Evolutionary conservation across 2,113 vertebrate genomes (phyloP).

Genomic region (Fulmarus glacialis): DNA sequence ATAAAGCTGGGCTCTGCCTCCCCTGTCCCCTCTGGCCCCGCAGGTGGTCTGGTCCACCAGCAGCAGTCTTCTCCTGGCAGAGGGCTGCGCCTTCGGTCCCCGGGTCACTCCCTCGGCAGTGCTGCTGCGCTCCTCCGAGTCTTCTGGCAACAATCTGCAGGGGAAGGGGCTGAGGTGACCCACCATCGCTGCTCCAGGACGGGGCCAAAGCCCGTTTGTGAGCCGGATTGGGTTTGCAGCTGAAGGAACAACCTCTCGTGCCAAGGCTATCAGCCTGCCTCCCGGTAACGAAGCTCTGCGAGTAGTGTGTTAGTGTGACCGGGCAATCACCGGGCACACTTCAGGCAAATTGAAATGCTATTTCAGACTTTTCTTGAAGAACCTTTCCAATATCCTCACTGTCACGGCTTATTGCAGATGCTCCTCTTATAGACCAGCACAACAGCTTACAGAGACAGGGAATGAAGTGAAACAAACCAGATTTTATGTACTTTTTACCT

Average conservation of each 20-base stretch:
- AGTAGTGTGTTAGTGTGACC: not conserved
- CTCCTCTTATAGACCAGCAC: not conserved
- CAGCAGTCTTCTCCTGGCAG: not conserved
- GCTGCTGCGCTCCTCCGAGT: not conserved
- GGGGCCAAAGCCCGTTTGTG: not conserved
- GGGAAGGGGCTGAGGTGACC: not conserved
- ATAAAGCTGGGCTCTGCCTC: not conserved
- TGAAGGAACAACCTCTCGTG: not conserved
- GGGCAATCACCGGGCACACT: not conserved
- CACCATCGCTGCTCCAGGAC: not conserved
- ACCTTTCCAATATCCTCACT: not conserved
- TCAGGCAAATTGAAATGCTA: not conserved
- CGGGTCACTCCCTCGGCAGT: not conserved
- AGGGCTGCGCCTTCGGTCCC: not conserved
- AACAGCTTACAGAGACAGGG: not conserved
- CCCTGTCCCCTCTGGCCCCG: accelerated
- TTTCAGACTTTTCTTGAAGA: not conserved
- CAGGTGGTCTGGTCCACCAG: not conserved
- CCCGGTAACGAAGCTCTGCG: not conserved
- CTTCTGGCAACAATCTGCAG: not conserved
- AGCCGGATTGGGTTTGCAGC: not conserved
- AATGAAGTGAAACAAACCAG: not conserved
- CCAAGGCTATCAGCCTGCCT: not conserved
- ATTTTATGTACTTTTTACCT: not conserved
- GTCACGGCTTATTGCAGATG: not conserved